Evolutionary conservation across 2,113 vertebrate genomes (phyloP).

Genomic region (Muntiacus reevesi): DNA sequence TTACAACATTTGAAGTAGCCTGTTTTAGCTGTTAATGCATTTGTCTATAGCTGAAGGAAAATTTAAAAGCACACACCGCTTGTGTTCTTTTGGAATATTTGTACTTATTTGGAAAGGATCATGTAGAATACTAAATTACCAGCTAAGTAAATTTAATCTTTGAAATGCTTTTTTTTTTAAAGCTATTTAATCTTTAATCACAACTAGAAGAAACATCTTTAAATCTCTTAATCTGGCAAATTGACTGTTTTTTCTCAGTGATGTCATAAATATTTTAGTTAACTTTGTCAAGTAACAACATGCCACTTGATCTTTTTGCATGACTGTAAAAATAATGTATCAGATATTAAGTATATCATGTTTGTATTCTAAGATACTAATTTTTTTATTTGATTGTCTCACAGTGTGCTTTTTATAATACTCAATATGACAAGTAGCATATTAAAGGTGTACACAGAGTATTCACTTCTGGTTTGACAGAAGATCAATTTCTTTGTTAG

Average conservation of each 20-base stretch:
- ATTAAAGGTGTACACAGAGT: neutral
- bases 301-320: neutral
- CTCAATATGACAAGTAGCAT: neutral
- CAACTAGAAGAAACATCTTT: neutral
- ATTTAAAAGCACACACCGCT: neutral
- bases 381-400: neutral
- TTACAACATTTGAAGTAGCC: neutral
- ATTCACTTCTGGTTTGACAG: neutral
- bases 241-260: neutral
- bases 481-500: neutral
- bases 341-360: neutral
- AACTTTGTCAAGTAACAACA: neutral
- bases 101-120: neutral
- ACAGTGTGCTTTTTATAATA: neutral
- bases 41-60: neutral
- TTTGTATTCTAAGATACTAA: neutral
- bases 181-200: neutral
- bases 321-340: neutral
- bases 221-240: neutral
- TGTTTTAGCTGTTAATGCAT: neutral
- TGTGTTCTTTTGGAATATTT: neutral
- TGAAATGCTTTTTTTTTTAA: neutral
- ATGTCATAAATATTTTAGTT: neutral
- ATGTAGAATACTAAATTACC: neutral
- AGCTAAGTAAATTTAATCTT: neutral